Conservation (phyloP, 2,797 vertebrate genomes). For the Hemitrygon akajei region DNA sequence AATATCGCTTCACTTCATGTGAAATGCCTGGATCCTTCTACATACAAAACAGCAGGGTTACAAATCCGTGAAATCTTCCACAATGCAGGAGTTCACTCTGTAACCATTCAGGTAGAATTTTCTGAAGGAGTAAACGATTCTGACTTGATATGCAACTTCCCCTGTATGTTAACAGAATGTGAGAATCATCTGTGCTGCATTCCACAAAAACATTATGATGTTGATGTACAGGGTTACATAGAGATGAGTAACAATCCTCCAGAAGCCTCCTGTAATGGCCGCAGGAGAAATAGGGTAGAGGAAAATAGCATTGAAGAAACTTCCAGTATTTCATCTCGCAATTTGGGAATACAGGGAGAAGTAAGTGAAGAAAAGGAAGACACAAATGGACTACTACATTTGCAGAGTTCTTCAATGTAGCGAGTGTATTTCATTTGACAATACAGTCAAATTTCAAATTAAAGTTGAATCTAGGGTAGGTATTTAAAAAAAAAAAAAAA, state of each 20-base stretch:
- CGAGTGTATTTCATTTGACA: neutral
- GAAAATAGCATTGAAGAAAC: conserved; percentile 43
- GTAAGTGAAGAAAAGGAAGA: neutral
- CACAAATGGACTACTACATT: neutral
- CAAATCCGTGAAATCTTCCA: conserved; percentile 66
- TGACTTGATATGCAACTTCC: conserved; percentile 48
- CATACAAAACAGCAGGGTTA: conserved; percentile 48
- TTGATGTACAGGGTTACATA: conserved; percentile 47
- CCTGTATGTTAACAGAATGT: conserved; percentile 59
- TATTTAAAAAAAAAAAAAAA: neutral
- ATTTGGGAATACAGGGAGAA: neutral
- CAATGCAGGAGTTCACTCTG: conserved; percentile 58
- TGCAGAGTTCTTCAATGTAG: neutral
- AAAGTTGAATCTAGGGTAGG: neutral
- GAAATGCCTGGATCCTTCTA: conserved; percentile 51
- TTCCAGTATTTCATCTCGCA: conserved; percentile 39
- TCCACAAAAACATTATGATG: conserved; percentile 42
- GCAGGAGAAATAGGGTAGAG: conserved; percentile 39
- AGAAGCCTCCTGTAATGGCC: conserved; percentile 33
- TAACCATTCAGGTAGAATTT: conserved; percentile 70
- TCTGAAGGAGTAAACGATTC: conserved; percentile 44
- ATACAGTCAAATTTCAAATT: neutral
- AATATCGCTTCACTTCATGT: conserved; percentile 69
- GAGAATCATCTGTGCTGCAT: conserved; percentile 59
- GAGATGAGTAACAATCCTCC: conserved; percentile 48